Evolutionary conservation across 1,140 invertebrate species (phyloP), one percentile per base, ranked within the genome.

Genomic region (Diabrotica undecimpunctata): DNA sequence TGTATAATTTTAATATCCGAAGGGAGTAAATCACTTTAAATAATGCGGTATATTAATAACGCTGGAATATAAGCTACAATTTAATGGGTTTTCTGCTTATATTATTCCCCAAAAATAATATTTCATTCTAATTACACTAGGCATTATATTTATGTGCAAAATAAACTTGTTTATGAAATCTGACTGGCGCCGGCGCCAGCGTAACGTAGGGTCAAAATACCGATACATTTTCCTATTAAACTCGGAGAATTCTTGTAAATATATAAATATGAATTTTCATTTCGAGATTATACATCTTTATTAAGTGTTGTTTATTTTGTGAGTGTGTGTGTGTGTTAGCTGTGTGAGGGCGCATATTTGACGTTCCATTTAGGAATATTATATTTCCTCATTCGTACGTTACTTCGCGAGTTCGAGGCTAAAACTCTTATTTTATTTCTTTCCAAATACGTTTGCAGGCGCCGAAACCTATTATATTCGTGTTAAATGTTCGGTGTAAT

Each of bases 111-210:
- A 74, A 77, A 77, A 77, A 77, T 77, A 77, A 77, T 77, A 77
- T 77, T 76, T 75, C 73, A 75, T 74, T 70, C 72, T 77, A 77
- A 77, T 77, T 77, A 77, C 73, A 46, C 74, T 63, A 71, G 65
- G 69, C 68, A 66, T 69, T 74, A 76, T 76, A 76, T 77, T 76
- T 76, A 76, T 74, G 74, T 65, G 71, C 72, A 70, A 74, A 77
- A 77, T 77, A 76, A 77, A 77, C 68, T 76, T 77, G 75, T 77
- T 77, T 77, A 77, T 77, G 74, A 77, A 77, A 77, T 76, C 72
- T 72, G 69, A 65, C 66, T 70, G 74, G 74, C 75, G 74, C 75
- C 73, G 66, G 37, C 25, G 25, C 25, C 4, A 25, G 8, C 41
- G 41, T 46, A 46, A 46, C 41, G 41, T 66, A 65, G 74, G 74